Evolutionary conservation across 2,113 vertebrate genomes (phyloP).

Genomic region (Centropus unirufus): DNA sequence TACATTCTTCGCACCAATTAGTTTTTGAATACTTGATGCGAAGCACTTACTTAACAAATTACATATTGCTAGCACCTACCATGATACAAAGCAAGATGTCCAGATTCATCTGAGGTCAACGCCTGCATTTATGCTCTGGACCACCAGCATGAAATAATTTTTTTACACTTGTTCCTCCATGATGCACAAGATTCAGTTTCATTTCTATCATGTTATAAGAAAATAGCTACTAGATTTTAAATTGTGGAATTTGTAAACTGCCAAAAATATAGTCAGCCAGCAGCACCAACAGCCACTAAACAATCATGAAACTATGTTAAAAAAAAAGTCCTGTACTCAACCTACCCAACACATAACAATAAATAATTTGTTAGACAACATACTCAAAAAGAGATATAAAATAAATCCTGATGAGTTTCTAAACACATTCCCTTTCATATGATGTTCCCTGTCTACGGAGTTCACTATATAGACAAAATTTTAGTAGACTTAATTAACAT

Average conservation of each 20-base stretch:
- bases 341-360: neutral
- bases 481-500: neutral
- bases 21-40: neutral
- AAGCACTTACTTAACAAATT: neutral
- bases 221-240: neutral
- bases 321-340: neutral
- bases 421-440: neutral
- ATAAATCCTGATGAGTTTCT: neutral
- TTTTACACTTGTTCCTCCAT: neutral
- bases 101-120: neutral
- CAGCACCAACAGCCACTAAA: neutral
- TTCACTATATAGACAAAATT: neutral
- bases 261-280: neutral
- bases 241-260: neutral
- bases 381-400: neutral
- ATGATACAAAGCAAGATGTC: neutral
- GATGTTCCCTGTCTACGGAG: neutral
- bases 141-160: neutral
- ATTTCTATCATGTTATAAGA: neutral
- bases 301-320: neutral
- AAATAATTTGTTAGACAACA: neutral
- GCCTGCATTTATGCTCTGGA: neutral
- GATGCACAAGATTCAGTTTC: neutral
- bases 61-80: neutral
- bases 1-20: neutral